Evolutionary conservation across 2,797 vertebrate species (phyloP).

Genomic region (Chiloscyllium punctatum): DNA sequence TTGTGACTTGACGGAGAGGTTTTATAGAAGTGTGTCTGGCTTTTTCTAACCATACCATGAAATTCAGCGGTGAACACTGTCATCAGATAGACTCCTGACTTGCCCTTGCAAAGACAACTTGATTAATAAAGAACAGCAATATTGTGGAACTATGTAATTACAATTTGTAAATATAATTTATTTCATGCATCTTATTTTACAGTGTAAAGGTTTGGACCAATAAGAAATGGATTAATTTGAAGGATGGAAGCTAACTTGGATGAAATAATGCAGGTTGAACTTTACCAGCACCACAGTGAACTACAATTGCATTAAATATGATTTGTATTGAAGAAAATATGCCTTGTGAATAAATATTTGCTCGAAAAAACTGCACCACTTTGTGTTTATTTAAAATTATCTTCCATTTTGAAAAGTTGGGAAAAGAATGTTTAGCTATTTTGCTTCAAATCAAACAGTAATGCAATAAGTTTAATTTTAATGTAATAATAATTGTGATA

Average conservation of each 20-base stretch:
- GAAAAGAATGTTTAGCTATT: neutral
- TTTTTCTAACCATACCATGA: neutral
- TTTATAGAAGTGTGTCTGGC: neutral
- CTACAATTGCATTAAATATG: neutral
- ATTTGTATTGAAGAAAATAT: constrained; percentile 25
- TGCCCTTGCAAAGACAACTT: too few species aligned
- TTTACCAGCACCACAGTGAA: neutral
- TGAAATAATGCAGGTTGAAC: constrained; percentile 2
- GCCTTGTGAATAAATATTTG: constrained; percentile 34
- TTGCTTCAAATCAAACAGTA: neutral
- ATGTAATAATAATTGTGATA: neutral
- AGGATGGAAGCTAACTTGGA: neutral
- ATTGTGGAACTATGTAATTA: too few species aligned
- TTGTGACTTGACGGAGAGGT: neutral
- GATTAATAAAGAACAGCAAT: too few species aligned
- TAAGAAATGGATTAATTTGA: neutral
- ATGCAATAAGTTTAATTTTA: neutral
- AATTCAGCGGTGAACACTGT: too few species aligned
- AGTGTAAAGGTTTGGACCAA: constrained; percentile 42
- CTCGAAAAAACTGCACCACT: neutral
- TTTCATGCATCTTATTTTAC: constrained; percentile 22
- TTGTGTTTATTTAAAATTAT: constrained; percentile 27
- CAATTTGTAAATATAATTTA: neutral
- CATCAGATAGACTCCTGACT: too few species aligned
- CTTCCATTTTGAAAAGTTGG: neutral